Percentiles rank a stretch among this genome's conserved stretches.
These are phyloP conservation scores for Aspidapion aeneum DNA, from an alignment of 2,888 invertebrate species.

Conservation along the genomic window DNA sequence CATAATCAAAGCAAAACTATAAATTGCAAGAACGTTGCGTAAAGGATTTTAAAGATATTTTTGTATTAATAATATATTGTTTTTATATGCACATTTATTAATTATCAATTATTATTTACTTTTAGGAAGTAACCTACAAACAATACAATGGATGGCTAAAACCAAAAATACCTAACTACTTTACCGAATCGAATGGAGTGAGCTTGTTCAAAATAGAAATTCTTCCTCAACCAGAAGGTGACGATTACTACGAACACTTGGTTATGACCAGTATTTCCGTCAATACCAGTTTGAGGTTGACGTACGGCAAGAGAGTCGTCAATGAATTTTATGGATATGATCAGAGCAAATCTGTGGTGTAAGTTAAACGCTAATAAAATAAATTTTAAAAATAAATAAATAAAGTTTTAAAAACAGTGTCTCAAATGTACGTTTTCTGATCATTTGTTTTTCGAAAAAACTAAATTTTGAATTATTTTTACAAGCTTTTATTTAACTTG, in stretches of 20 bases:
- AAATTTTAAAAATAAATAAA: too few species aligned
- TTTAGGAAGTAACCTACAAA: constrained; percentile 47
- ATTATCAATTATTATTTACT: too few species aligned
- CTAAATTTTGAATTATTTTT: too few species aligned
- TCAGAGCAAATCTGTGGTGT: constrained; percentile 55
- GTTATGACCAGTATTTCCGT: constrained; percentile 30
- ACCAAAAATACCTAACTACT: constrained; percentile 54
- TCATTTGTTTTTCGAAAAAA: too few species aligned
- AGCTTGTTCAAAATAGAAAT: constrained; percentile 41
- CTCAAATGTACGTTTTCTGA: too few species aligned
- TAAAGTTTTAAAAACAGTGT: too few species aligned
- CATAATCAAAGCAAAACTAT: too few species aligned
- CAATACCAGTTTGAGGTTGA: constrained; percentile 48
- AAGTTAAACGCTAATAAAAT: constrained; percentile 34
- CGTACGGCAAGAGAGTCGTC: constrained; percentile 59
- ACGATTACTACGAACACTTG: constrained; percentile 40
- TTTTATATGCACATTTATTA: too few species aligned
- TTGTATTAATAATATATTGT: too few species aligned
- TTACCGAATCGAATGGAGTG: constrained; percentile 25
- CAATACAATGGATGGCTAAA: constrained; percentile 71
- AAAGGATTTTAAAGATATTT: too few species aligned
- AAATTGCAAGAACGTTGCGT: too few species aligned
- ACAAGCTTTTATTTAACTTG: too few species aligned
- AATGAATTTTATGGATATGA: constrained; percentile 61
- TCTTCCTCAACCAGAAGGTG: constrained; percentile 34